Base-by-base conservation (phyloP, 2,113 vertebrate genomes). In the Sorex fumeus region DNA sequence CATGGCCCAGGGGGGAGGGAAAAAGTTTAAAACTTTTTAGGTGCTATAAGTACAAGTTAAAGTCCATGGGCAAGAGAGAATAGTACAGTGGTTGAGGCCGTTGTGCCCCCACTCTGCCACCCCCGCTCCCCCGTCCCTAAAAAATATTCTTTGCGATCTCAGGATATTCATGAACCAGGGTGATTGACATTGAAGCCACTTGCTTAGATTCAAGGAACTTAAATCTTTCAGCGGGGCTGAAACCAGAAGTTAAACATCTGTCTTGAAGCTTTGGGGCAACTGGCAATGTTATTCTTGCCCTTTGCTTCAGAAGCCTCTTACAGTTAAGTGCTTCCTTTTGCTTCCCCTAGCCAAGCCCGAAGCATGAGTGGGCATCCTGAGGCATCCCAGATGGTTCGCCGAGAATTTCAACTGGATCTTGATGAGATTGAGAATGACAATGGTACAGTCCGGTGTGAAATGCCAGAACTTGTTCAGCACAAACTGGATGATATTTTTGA, bases 401-500 rank as follows among this genome's bases (percentile, higher is more conserved):
- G 98, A 82, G 99, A 99, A 96, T 99, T 99, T 97, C 99, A 99
- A 95, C 97, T 99, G 95, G 99, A 99, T 97, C 97, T 99, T 91
- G 99, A 99, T 96, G 99, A 99, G 97, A 99, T 99, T 66, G 99
- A 99, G 97, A 98, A 98, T 91, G 99, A 99, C 97, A 99, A 98
- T 19, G 97, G 98, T 34, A 97, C 98, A 1, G 99, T 99, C 80
- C 98, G 98, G 50, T 98, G 98, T 27, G 99, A 99, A 96, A 98
- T 99, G 97, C 99, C 99, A 0, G 99, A 99, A 89, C 98, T 99
- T 28, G 57, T 99, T 72, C 99, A 99, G 94, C 99, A 99, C 98
- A 99, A 99, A 94, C 98, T 99, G 91, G 99, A 99, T 90, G 99
- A 99, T 95, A 99, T 99, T 93, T 98, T 99, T 97, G 99, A 99